Evolutionary conservation across 1,140 invertebrate species (phyloP).

Genomic region (Cataglyphis hispanica): DNA sequence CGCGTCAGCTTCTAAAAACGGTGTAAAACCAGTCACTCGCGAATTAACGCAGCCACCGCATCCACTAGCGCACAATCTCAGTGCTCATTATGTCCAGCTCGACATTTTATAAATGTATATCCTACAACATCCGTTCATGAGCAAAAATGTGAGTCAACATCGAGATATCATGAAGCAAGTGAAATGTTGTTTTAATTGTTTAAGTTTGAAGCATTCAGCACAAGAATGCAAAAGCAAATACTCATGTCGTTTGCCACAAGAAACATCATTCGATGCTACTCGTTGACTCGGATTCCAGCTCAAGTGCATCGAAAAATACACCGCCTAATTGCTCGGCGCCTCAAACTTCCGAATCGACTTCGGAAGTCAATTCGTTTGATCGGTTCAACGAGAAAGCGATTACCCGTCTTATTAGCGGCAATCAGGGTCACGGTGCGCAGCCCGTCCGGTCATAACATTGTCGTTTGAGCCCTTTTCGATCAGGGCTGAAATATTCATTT

Average conservation of each 20-base stretch:
- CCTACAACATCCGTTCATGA: background rate
- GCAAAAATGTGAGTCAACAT: background rate
- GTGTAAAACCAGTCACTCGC: no score
- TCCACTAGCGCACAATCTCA: background rate
- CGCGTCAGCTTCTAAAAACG: no score
- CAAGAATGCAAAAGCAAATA: background rate
- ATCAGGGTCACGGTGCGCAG: background rate
- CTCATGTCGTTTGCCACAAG: no score
- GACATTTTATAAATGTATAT: background rate
- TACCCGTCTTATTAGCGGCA: no score
- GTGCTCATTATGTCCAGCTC: background rate
- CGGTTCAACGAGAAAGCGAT: no score
- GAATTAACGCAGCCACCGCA: no score
- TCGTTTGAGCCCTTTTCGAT: background rate
- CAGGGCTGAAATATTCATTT: background rate
- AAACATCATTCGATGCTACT: no score
- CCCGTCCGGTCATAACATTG: background rate
- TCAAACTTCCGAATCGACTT: no score
- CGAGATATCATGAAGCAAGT: background rate
- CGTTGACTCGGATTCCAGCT: no score
- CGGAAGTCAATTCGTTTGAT: no score
- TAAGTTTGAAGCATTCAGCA: background rate
- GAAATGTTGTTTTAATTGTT: background rate
- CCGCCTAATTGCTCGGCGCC: no score
- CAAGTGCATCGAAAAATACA: no score